Evolutionary conservation across 1,140 invertebrate genomes (phyloP).

Genomic region (Drosophila asahinai): DNA sequence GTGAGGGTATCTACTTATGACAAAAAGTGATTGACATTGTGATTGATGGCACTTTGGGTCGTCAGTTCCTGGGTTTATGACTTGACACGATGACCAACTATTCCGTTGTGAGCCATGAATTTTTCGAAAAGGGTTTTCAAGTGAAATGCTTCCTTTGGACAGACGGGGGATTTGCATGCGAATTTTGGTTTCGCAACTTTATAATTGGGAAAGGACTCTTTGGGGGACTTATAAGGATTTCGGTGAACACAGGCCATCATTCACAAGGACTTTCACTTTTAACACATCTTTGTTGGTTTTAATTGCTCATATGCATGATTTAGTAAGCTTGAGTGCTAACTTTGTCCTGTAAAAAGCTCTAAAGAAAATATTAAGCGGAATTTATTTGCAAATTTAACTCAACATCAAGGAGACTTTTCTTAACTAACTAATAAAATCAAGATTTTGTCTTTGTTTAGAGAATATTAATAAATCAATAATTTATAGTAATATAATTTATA

Average conservation of each 20-base stretch:
- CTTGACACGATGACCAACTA: slow-evolving; percentile 64
- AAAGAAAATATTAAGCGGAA: too few species aligned
- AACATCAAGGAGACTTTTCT: too few species aligned
- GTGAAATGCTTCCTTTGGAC: slow-evolving; percentile 10
- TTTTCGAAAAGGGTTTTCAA: slow-evolving; percentile 35
- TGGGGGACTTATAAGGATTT: background rate
- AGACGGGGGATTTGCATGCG: slow-evolving; percentile 16
- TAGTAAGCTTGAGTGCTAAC: too few species aligned
- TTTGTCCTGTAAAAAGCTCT: too few species aligned
- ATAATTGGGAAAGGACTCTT: background rate
- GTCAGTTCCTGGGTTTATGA: slow-evolving; percentile 62
- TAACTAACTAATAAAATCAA: too few species aligned
- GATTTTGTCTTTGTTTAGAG: background rate
- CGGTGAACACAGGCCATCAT: background rate
- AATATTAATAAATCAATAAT: too few species aligned
- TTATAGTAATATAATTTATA: background rate
- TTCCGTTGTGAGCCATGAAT: slow-evolving; percentile 30
- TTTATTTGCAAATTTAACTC: too few species aligned
- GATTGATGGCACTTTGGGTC: slow-evolving; percentile 74
- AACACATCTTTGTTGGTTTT: background rate
- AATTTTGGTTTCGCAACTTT: slow-evolving; percentile 22
- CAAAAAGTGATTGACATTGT: slow-evolving; percentile 80
- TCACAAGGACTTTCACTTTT: background rate
- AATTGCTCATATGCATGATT: background rate
- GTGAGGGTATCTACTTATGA: slow-evolving; percentile 69